These are phyloP conservation scores for Watsonalla cultraria DNA, from an alignment of 2,888 invertebrate species.

Conservation along the genomic window DNA sequence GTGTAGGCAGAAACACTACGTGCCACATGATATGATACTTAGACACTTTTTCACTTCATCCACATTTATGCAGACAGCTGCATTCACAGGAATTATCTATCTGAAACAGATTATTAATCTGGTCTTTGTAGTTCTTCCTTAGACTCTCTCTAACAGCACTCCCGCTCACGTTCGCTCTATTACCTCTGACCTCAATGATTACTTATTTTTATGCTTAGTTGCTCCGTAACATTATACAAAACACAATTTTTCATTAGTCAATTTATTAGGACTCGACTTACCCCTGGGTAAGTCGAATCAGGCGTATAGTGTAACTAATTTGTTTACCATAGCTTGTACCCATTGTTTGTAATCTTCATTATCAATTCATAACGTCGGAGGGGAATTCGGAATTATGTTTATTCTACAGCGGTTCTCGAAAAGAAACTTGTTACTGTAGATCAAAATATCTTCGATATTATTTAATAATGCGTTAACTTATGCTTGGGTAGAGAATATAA, in stretches of 20 bases:
- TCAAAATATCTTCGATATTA: not conserved
- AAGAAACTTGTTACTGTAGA: not conserved
- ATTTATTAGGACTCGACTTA: conserved; percentile 3
- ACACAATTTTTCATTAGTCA: conserved; percentile 15
- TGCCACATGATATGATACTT: no score
- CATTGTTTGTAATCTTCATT: conserved; percentile 21
- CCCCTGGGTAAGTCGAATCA: conserved; percentile 5
- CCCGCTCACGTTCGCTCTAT: no score
- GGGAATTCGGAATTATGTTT: conserved; percentile 28
- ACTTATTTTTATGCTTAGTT: no score
- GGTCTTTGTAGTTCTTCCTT: no score
- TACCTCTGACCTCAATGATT: no score
- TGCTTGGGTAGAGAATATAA: no score
- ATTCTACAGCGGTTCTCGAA: not conserved
- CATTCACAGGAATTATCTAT: no score
- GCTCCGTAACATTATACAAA: not conserved
- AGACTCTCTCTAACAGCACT: no score
- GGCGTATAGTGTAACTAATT: conserved; percentile 20
- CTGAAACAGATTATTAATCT: no score
- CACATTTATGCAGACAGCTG: no score
- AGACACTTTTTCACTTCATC: no score
- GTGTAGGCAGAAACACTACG: no score
- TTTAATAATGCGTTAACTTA: not conserved
- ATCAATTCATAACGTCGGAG: conserved; percentile 24
- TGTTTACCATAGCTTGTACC: conserved; percentile 10